Percentiles rank a stretch among this genome's conserved stretches.
Evolutionary conservation across 1,140 invertebrate genomes (phyloP).

Genomic region (Drosophila pachea): DNA sequence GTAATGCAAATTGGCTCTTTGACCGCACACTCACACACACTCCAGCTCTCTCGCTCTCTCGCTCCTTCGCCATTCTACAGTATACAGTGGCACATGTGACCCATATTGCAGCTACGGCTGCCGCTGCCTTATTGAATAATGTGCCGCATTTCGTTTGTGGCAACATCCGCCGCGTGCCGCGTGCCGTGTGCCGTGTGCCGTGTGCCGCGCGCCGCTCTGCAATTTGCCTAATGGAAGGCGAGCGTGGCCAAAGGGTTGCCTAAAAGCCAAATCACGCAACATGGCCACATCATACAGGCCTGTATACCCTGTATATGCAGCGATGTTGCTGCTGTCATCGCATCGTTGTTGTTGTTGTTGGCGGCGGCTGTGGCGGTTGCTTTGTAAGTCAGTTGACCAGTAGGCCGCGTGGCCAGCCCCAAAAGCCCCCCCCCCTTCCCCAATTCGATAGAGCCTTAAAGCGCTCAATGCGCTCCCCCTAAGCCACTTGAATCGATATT

Average conservation of each 20-base stretch:
- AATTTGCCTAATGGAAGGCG: constrained; percentile 69
- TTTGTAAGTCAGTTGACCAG: constrained; percentile 58
- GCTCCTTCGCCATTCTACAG: too few relatives aligned
- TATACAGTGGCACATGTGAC: constrained; percentile 13
- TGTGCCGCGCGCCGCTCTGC: constrained; percentile 31
- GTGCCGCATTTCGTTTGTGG: constrained; percentile 49
- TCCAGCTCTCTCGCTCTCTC: not conserved
- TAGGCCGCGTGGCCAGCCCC: constrained; percentile 15
- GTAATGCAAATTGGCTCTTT: constrained; percentile 38
- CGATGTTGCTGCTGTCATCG: not conserved
- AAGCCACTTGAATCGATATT: not conserved
- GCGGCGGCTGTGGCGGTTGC: not conserved
- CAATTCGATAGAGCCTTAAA: not conserved
- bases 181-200: not conserved
- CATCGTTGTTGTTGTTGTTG: not conserved
- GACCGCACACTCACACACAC: constrained; percentile 12
- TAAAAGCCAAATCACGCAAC: constrained; percentile 49
- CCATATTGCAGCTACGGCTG: constrained; percentile 21
- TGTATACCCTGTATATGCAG: not conserved
- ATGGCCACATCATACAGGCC: constrained; percentile 24
- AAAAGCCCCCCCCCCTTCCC: too few relatives aligned
- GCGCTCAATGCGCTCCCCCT: not conserved
- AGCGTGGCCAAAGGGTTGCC: constrained; percentile 26
- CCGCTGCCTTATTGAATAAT: constrained; percentile 77
- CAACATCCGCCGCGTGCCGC: constrained; percentile 9